Percentiles rank a stretch among this genome's conserved stretches.
These are phyloP conservation scores for Drosophila grimshawi DNA, from an alignment of 1,140 invertebrate species.

Conservation along the genomic window DNA sequence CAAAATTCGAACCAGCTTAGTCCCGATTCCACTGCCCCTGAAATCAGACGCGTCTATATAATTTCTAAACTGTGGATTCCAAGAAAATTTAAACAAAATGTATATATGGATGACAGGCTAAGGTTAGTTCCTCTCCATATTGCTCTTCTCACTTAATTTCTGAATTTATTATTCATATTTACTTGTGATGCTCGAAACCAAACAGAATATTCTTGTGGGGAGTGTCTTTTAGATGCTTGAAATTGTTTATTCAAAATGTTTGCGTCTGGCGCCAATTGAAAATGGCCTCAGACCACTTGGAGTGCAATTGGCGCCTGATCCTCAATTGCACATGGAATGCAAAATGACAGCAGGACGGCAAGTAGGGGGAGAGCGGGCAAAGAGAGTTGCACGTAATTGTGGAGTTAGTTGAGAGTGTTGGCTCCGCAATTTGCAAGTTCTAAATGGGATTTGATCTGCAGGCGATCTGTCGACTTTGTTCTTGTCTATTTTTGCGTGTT, in stretches of 20 bases:
- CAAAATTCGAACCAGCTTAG: too few species aligned
- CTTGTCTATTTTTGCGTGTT: neutral
- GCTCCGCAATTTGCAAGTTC: constrained; percentile 42
- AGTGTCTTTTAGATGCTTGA: constrained; percentile 14
- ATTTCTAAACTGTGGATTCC: too few species aligned
- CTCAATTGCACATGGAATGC: constrained; percentile 45
- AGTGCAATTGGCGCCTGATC: constrained; percentile 42
- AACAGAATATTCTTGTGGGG: constrained; percentile 10
- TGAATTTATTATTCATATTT: neutral
- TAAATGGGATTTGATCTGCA: constrained; percentile 27
- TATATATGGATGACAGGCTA: neutral
- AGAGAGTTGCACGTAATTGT: constrained; percentile 37
- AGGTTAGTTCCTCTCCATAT: neutral
- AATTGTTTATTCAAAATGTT: constrained; percentile 41
- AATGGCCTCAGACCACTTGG: constrained; percentile 22
- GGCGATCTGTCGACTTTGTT: constrained; percentile 12
- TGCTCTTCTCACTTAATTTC: neutral
- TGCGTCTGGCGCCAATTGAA: constrained; percentile 41
- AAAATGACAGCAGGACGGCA: constrained; percentile 18
- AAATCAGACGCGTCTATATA: too few species aligned
- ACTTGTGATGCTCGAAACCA: constrained; percentile 5
- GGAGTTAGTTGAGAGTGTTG: constrained; percentile 32
- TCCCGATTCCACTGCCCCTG: too few species aligned
- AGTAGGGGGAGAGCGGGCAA: neutral
- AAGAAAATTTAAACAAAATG: neutral